Percentiles rank a stretch among this genome's conserved stretches.
Conservation (phyloP, 2,797 vertebrate genomes). For the Sardinella longiceps region DNA sequence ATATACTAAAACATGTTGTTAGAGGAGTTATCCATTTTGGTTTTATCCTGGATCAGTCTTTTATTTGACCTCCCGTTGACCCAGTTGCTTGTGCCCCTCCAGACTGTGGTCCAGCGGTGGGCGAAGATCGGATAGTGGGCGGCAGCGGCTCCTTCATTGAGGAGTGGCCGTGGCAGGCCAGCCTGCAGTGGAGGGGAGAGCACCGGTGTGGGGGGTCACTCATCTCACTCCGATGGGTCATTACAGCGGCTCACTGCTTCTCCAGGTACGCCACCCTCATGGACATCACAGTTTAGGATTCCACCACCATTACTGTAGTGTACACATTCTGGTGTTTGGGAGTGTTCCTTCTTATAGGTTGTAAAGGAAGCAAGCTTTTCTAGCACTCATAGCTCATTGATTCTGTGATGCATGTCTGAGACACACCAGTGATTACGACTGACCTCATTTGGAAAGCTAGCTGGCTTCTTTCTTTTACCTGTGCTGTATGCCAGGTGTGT, state of each 20-base stretch:
- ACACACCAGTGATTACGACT: no score
- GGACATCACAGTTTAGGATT: no score
- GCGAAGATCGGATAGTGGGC: constrained; percentile 68
- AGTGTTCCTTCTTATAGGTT: no score
- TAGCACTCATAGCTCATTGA: no score
- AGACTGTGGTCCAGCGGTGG: constrained; percentile 69
- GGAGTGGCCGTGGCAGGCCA: constrained; percentile 59
- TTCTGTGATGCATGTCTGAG: no score
- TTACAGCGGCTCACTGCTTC: constrained; percentile 59
- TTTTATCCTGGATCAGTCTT: no score
- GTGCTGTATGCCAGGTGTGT: not conserved
- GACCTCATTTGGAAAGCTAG: not conserved
- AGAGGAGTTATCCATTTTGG: no score
- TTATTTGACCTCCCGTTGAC: no score
- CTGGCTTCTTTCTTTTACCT: not conserved
- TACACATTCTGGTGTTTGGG: no score
- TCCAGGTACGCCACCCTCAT: constrained; percentile 24
- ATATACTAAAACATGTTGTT: not conserved
- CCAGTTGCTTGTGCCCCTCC: not conserved
- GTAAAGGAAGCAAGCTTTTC: no score
- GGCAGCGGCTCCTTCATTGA: constrained; percentile 65
- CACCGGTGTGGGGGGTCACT: constrained; percentile 55
- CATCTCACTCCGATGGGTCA: constrained; percentile 50
- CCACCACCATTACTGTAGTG: no score
- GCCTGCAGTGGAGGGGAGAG: constrained; percentile 46